These are phyloP conservation scores for Chromoteleia sp. DNA, from an alignment of 2,888 invertebrate genomes.

Conservation along the genomic window DNA sequence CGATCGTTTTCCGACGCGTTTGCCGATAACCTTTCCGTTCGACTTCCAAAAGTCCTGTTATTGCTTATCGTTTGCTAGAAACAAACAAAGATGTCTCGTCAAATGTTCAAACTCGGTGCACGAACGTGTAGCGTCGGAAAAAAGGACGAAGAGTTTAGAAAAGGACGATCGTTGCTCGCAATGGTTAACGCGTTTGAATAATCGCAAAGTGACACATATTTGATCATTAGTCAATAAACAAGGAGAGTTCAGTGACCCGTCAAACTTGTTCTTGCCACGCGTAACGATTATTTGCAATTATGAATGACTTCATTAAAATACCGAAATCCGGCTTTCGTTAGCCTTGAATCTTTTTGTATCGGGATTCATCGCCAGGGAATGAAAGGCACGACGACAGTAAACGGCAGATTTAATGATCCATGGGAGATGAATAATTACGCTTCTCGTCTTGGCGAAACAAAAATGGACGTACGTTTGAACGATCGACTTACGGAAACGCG, in stretches of 20 bases:
- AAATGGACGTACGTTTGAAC: conserved; percentile 5
- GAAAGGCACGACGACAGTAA: conserved; percentile 42
- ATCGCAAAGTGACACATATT: too few relatives aligned
- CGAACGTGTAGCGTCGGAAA: too few relatives aligned
- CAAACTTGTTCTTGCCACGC: not conserved
- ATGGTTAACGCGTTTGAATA: too few relatives aligned
- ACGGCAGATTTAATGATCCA: conserved; percentile 45
- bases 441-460: not conserved
- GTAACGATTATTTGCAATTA: conserved; percentile 31
- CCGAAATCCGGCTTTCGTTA: conserved; percentile 50
- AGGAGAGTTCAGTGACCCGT: conserved; percentile 12
- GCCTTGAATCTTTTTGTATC: conserved; percentile 37
- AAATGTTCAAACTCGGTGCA: too few relatives aligned
- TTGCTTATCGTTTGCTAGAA: too few relatives aligned
- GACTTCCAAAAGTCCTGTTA: too few relatives aligned
- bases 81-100: too few relatives aligned
- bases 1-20: too few relatives aligned
- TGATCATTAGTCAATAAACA: not conserved
- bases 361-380: conserved; percentile 27
- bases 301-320: conserved; percentile 47
- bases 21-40: too few relatives aligned
- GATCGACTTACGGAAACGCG: conserved; percentile 38
- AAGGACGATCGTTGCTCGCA: too few relatives aligned
- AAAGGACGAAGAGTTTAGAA: too few relatives aligned
- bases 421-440: conserved; percentile 49